phyloP scores from a whole-genome alignment of 2,888 invertebrate species.

The Phyllotreta cruciferae region DNA sequence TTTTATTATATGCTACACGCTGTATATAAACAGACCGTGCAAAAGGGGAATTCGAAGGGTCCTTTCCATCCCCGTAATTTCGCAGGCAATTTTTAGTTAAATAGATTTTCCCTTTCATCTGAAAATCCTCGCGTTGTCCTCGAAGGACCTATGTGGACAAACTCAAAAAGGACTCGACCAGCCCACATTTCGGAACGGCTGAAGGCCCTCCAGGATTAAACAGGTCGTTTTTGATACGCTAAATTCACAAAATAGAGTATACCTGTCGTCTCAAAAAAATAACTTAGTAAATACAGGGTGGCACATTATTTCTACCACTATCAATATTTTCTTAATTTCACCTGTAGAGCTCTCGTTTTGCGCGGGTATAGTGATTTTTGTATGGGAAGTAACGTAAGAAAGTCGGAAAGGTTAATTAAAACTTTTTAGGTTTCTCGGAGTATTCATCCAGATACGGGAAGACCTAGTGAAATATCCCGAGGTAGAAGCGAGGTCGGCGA shows the following conservation, averaged over 20 bases:
- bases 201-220: slow-evolving; percentile 17
- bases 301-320: too few relatives aligned
- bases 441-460: slow-evolving; percentile 12
- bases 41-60: slow-evolving; percentile 1
- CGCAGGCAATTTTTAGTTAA: slow-evolving; percentile 6
- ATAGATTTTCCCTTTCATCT: slow-evolving; percentile 12
- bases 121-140: slow-evolving; percentile 2
- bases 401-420: slow-evolving; percentile 25
- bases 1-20: background rate
- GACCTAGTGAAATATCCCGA: slow-evolving; percentile 13
- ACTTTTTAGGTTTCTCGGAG: slow-evolving; percentile 24
- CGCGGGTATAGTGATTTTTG: slow-evolving; percentile 20
- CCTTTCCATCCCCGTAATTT: slow-evolving; percentile 10
- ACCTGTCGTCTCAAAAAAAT: too few relatives aligned
- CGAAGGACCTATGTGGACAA: background rate
- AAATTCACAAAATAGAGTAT: background rate
- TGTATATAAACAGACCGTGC: slow-evolving; percentile 2
- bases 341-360: slow-evolving; percentile 4
- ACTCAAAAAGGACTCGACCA: slow-evolving; percentile 22
- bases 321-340: too few relatives aligned
- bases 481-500: too few relatives aligned
- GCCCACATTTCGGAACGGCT: slow-evolving; percentile 19
- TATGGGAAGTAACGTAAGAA: slow-evolving; percentile 18
- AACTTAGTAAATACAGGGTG: too few relatives aligned
- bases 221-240: slow-evolving; percentile 16